Conservation (phyloP, 2,113 vertebrate species). For the Paraplagusia blochii region DNA sequence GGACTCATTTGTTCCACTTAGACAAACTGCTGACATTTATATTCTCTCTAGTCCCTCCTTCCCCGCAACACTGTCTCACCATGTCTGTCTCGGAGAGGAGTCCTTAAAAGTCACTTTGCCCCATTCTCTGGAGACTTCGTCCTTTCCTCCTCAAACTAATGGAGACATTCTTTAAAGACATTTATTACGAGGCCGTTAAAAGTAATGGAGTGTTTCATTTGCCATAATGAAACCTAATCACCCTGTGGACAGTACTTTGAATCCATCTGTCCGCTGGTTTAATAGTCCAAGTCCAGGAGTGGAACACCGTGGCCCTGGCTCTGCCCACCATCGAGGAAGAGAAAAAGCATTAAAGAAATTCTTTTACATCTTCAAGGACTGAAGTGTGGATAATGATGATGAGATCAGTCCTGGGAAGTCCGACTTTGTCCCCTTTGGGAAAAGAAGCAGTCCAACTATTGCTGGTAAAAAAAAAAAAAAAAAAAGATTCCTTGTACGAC, state of each 20-base stretch:
- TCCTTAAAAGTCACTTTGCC: constrained; percentile 36
- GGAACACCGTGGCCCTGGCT: constrained; percentile 9
- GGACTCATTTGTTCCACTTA: constrained; percentile 62
- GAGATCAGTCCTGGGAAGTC: constrained; percentile 28
- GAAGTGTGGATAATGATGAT: constrained; percentile 27
- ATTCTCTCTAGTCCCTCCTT: constrained; percentile 20
- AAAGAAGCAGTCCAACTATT: constrained; percentile 26
- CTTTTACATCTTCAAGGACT: constrained; percentile 35
- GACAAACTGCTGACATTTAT: constrained; percentile 54
- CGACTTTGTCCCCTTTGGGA: constrained; percentile 13
- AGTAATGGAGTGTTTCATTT: constrained; percentile 73
- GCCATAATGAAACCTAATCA: constrained; percentile 65
- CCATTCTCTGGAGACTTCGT: constrained; percentile 27
- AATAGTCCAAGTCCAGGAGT: constrained; percentile 44
- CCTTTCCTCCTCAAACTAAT: constrained; percentile 14
- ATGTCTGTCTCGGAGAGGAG: constrained; percentile 9
- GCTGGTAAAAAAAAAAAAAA: constrained; percentile 15
- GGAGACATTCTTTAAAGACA: constrained; percentile 55
- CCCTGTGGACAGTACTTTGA: constrained; percentile 54
- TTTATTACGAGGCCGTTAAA: constrained; percentile 64
- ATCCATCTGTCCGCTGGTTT: constrained; percentile 58
- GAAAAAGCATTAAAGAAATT: constrained; percentile 20
- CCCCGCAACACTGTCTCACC: constrained; percentile 3
- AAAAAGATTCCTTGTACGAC: neutral
- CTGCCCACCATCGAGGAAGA: constrained; percentile 21